Conservation (phyloP, 2,888 invertebrate genomes). For the Oxycera nigricornis region DNA sequence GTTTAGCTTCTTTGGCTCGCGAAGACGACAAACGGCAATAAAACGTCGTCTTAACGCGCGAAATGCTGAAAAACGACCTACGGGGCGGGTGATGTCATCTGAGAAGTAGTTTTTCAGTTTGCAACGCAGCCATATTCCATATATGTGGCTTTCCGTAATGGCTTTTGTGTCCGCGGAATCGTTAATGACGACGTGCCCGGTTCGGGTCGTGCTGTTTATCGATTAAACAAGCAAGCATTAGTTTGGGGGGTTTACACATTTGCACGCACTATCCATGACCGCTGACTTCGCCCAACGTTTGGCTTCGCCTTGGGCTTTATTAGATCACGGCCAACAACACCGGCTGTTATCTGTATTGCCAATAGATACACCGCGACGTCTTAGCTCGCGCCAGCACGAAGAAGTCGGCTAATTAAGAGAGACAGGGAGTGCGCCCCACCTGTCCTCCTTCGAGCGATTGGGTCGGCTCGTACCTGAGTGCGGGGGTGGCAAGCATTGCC, state of each 20-base stretch:
- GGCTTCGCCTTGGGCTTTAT: conserved; percentile 26
- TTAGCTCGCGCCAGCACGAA: not conserved
- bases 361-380: not conserved
- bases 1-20: too few species aligned
- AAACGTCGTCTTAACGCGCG: not conserved
- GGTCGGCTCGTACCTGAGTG: not conserved
- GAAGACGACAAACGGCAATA: conserved; percentile 19
- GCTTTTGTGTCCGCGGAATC: too few species aligned
- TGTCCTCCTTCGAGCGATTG: not conserved
- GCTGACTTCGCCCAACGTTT: not conserved
- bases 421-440: not conserved
- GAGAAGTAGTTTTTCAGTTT: not conserved
- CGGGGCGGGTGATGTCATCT: conserved; percentile 35
- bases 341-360: conserved; percentile 13
- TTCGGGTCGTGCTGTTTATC: not conserved
- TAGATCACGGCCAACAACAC: conserved; percentile 16
- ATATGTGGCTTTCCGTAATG: not conserved
- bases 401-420: not conserved
- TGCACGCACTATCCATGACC: conserved; percentile 13
- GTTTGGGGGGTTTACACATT: not conserved
- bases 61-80: not conserved
- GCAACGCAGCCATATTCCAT: not conserved
- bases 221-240: conserved; percentile 19
- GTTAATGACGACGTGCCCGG: not conserved
- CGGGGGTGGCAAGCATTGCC: not conserved